Evolutionary conservation across 2,113 vertebrate species (phyloP), one percentile per base, ranked within the genome.

Genomic region (Pterophyllum scalare): DNA sequence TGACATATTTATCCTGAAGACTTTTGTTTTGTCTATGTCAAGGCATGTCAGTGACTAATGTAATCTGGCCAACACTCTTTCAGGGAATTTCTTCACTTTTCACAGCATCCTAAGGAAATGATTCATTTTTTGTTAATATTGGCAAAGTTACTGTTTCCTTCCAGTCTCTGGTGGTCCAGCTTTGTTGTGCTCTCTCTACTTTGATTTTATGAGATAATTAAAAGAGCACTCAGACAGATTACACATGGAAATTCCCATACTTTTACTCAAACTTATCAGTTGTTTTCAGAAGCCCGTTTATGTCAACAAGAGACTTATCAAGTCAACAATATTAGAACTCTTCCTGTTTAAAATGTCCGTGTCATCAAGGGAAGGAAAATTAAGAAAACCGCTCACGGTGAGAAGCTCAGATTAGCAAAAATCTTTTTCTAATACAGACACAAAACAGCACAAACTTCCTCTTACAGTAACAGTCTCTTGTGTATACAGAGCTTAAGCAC

Each of bases 11-110:
- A 58, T 86, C 77, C 82, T 31, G n/a, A 33, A 13, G 82, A 60
- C 49, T 20, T 59, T 85, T 81, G 84, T 86, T 86, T 86, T 80
- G 80, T 86, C 89, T 83, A 1, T 79, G 26, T 72, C 49, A 35
- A 38, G 78, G 80, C 80, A 83, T 33, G 78, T 31, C 88, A 86
- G 40, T 79, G 76, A 86, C 61, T 88, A 77, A 88, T 79, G 64
- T 61, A 74, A 58, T 80, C 75, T 28, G 22, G 33, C 11, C 3
- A 17, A 40, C 0, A 1, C 61, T 83, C 62, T 90, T 67, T 86
- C 28, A 59, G 19, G 40, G 59, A 9, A 49, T 77, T 28, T 46
- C 74, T 70, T 60, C 58, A 76, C 57, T 59, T 75, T 17, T 64
- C 38, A 57, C 40, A 61, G 31, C 59, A 57, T 70, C 35, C 12